These are phyloP conservation scores for Pica pica DNA, from an alignment of 2,113 vertebrate species.

Conservation along the genomic window DNA sequence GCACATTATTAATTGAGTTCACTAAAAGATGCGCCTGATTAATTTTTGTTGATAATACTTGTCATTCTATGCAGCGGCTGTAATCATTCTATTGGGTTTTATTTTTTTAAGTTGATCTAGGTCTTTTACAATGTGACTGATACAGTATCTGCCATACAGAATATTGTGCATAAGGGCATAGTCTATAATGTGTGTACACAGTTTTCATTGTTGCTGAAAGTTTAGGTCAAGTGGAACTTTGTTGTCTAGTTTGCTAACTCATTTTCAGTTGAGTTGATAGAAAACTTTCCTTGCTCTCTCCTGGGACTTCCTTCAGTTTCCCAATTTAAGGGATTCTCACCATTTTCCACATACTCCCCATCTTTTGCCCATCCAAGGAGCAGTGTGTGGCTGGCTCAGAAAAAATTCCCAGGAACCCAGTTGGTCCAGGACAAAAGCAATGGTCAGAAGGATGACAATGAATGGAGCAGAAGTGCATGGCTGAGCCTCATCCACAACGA, in stretches of 20 bases:
- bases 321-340: neutral
- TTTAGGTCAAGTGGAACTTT: conserved; percentile 64
- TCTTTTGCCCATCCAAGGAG: neutral
- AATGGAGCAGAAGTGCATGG: fast-evolving
- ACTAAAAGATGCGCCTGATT: conserved; percentile 99
- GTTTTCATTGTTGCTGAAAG: conserved; percentile 61
- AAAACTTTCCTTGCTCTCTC: neutral
- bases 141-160: conserved; percentile 69
- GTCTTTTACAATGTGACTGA: conserved; percentile 90
- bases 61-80: conserved; percentile 93
- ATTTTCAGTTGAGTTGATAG: conserved; percentile 23
- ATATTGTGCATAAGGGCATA: conserved; percentile 62
- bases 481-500: neutral
- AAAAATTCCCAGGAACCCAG: neutral
- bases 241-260: conserved; percentile 36
- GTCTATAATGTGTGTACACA: conserved; percentile 58
- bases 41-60: conserved; percentile 99
- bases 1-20: conserved; percentile 99
- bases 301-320: neutral
- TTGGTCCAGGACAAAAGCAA: neutral
- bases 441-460: neutral
- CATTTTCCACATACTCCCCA: neutral
- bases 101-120: conserved; percentile 97
- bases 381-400: neutral
- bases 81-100: conserved; percentile 99